Evolutionary conservation across 2,888 invertebrate species (phyloP).

Genomic region (Hirtodrosophila trivittata): DNA sequence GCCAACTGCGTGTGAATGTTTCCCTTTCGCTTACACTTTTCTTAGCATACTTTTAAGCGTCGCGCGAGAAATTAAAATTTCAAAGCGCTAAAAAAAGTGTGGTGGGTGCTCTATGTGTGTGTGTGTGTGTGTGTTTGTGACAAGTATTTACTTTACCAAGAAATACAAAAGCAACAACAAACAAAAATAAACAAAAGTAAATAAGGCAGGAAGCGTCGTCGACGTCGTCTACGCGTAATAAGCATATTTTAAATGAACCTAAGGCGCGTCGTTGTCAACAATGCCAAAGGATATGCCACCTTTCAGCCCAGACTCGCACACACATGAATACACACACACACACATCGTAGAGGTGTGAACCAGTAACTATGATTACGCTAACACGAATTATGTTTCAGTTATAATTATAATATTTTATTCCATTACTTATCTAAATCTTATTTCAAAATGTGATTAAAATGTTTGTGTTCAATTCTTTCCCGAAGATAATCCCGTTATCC

Average conservation of each 20-base stretch:
- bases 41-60: slow-evolving; percentile 66
- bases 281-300: slow-evolving; percentile 47
- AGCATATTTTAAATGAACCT: slow-evolving; percentile 61
- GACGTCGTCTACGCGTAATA: slow-evolving; percentile 53
- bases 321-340: not conserved
- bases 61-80: slow-evolving; percentile 77
- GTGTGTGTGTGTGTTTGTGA: slow-evolving; percentile 8
- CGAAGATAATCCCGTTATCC: no score
- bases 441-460: no score
- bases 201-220: slow-evolving; percentile 63
- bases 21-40: slow-evolving; percentile 17
- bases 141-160: slow-evolving; percentile 59
- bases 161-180: slow-evolving; percentile 48
- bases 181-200: slow-evolving; percentile 64
- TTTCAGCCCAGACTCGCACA: not conserved
- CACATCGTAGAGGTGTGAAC: slow-evolving; percentile 15
- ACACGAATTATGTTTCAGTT: no score
- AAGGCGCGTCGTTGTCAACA: slow-evolving; percentile 53
- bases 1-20: slow-evolving; percentile 57
- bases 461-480: no score
- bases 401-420: no score
- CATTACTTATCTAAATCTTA: no score
- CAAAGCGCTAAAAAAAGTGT: slow-evolving; percentile 62
- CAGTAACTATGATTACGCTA: slow-evolving; percentile 24
- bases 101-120: slow-evolving; percentile 27